A percentile compares a stretch with the other conserved stretches of the same genome.
These are phyloP conservation scores for Orthonychiurus folsomi DNA, from an alignment of 2,888 invertebrate genomes.

Conservation along the genomic window DNA sequence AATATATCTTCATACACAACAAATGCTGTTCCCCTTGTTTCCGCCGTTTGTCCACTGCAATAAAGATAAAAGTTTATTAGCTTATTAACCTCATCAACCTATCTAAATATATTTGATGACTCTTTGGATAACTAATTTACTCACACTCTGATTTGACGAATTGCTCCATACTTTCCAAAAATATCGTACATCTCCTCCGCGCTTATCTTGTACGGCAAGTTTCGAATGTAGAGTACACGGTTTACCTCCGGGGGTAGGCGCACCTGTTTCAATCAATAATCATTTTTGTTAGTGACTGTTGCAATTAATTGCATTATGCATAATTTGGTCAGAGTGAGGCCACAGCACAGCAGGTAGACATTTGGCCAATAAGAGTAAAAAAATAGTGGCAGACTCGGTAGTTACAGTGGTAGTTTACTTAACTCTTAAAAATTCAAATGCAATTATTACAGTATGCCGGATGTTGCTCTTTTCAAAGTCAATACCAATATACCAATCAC, in stretches of 20 bases:
- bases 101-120: conserved; percentile 3
- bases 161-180: conserved; percentile 99
- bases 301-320: no score
- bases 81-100: neutral
- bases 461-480: no score
- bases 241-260: conserved; percentile 98
- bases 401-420: no score
- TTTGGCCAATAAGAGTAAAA: no score
- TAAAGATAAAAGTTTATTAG: conserved; percentile 6
- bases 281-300: no score
- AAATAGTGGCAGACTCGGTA: no score
- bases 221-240: conserved; percentile 88
- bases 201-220: conserved; percentile 97
- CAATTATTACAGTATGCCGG: no score
- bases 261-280: conserved; percentile 56
- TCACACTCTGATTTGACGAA: conserved; percentile 80
- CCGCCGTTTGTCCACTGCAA: conserved; percentile 88
- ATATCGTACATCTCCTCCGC: conserved; percentile 99
- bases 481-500: no score
- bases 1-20: conserved; percentile 99
- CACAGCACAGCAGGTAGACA: no score
- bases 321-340: no score
- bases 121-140: conserved; percentile 11
- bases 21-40: conserved; percentile 97
- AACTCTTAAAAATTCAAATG: no score